phyloP scores from a whole-genome alignment of 2,797 vertebrate genomes.

The Melanotaenia parkinsoni region DNA sequence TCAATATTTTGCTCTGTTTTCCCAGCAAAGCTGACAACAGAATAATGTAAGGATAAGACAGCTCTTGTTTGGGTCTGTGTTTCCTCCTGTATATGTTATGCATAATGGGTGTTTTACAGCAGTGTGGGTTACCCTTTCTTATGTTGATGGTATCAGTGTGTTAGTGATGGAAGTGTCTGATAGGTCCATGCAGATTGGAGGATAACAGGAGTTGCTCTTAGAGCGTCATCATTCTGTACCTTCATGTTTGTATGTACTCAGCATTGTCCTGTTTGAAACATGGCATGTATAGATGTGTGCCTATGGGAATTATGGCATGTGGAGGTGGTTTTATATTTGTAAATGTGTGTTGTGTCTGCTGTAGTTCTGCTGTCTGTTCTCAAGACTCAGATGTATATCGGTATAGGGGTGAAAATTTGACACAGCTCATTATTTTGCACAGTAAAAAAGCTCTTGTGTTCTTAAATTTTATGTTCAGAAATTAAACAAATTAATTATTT shows the following conservation, averaged over 20 bases:
- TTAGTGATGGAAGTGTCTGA: conserved; percentile 50
- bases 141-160: conserved; percentile 41
- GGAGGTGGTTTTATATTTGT: conserved; percentile 20
- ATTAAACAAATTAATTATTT: not conserved
- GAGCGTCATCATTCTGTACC: conserved; percentile 29
- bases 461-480: not conserved
- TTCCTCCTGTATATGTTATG: conserved; percentile 29
- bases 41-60: conserved; percentile 38
- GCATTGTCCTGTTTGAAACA: conserved; percentile 32
- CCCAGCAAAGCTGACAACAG: conserved; percentile 49
- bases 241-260: conserved; percentile 21
- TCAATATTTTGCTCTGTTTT: conserved; percentile 61
- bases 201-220: conserved; percentile 27
- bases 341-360: conserved; percentile 70
- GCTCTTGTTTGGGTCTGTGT: conserved; percentile 45
- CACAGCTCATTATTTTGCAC: conserved; percentile 27
- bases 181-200: conserved; percentile 24
- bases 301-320: conserved; percentile 20
- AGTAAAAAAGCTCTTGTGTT: not conserved
- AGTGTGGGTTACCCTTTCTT: conserved; percentile 27
- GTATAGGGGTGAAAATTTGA: conserved; percentile 43
- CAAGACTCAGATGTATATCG: conserved; percentile 66
- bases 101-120: conserved; percentile 9
- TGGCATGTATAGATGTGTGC: conserved; percentile 25
- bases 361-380: conserved; percentile 55